Base-by-base conservation (phyloP, 2,888 invertebrate species). In the Drosophila flavopinicola region DNA sequence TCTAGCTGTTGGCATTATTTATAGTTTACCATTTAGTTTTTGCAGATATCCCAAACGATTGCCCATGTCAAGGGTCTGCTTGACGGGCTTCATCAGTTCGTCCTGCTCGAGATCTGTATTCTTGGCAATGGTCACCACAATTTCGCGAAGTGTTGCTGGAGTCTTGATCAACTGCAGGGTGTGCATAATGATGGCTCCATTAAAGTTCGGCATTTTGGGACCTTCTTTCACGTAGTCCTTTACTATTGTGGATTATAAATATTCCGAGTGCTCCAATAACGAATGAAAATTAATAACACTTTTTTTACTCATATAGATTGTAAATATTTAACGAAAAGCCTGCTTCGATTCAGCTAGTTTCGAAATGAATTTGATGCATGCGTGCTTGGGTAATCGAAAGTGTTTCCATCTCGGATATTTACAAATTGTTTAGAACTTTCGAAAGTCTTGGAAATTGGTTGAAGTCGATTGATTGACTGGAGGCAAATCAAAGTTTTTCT, bases 101-200 rank as follows among this genome's bases (percentile, higher is more conserved):
- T 68, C 65, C 45, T 51, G 41, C 5, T 73, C 15, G 9, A 80
- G 15, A 1, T 85, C 64, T 0, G 73, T 84, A 7, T 84, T 63
- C 20, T 63, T 66, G 0, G 86, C 52, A 17, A 80, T 79, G 4
- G 58, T 60, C n/a, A 48, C 20, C 9, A 80, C 49, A 13, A 80
- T 80, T 25, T 80, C 84, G 1, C 78, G 65, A 3, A 84, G 49
- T 1, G 80, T 80, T 0, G 86, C 70, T 7, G 80, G 86, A 0
- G 67, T 42, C 10, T 86, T 66, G 4, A 80, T 35, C n/a, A 63
- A n/a, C 13, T 80, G 66, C 44, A 80, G 37, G 0, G 80, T 47
- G 33, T 86, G 86, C 65, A 86, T 37, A 1, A 86, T 11, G n/a
- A 80, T 84, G 13, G 80, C 80, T 2, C 80, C 80, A 44, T 80